A percentile compares a stretch with the other conserved stretches of the same genome.
phyloP scores from a whole-genome alignment of 2,113 vertebrate species.

The Eolophus roseicapilla region DNA sequence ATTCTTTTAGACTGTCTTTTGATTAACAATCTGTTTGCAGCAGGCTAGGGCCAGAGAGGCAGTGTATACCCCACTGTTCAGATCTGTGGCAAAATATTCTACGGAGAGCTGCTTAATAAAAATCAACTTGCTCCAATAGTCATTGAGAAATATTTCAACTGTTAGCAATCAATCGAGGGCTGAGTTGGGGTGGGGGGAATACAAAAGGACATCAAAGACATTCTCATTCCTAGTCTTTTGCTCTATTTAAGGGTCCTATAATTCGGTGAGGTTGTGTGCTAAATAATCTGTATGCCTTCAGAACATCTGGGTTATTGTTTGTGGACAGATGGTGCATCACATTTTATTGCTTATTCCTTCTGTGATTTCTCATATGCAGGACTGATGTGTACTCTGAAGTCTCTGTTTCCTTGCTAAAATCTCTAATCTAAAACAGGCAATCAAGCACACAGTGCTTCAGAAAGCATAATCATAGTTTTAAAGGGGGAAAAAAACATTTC shows the following conservation, averaged over 20 bases:
- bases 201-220: slow-evolving; percentile 70
- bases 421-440: slow-evolving; percentile 83
- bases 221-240: slow-evolving; percentile 57
- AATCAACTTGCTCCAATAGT: slow-evolving; percentile 64
- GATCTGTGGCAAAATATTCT: slow-evolving; percentile 53
- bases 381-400: slow-evolving; percentile 78
- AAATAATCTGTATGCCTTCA: slow-evolving; percentile 87
- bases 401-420: slow-evolving; percentile 82
- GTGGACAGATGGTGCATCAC: slow-evolving; percentile 90
- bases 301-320: slow-evolving; percentile 89
- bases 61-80: not conserved
- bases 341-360: slow-evolving; percentile 94
- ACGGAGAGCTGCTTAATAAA: slow-evolving; percentile 64
- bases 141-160: slow-evolving; percentile 73
- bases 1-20: slow-evolving; percentile 64
- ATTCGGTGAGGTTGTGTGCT: slow-evolving; percentile 83
- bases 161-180: slow-evolving; percentile 67
- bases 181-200: not conserved
- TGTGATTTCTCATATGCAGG: slow-evolving; percentile 83
- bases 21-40: slow-evolving; percentile 69
- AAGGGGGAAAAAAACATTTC: slow-evolving; percentile 50
- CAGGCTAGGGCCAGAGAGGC: slow-evolving; percentile 48
- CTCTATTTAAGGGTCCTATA: slow-evolving; percentile 73
- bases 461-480: slow-evolving; percentile 79
- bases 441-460: slow-evolving; percentile 76